Evolutionary conservation across 2,888 invertebrate genomes (phyloP).

Genomic region (Diarsia brunnea): DNA sequence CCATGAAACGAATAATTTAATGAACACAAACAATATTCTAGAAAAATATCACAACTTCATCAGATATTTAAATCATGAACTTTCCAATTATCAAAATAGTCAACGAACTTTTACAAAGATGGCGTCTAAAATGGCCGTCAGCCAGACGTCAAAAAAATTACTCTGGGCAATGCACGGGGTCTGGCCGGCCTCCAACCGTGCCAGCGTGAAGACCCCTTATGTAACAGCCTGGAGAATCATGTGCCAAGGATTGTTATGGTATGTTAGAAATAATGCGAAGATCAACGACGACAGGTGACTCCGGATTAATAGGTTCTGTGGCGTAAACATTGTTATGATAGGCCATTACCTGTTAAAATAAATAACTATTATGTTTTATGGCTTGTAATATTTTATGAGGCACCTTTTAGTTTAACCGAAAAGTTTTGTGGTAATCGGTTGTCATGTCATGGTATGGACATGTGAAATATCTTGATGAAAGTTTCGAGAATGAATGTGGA

Average conservation of each 20-base stretch:
- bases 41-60: background rate
- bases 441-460: background rate
- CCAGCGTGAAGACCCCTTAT: conserved; percentile 72
- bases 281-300: conserved; percentile 73
- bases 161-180: conserved; percentile 75
- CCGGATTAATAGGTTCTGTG: conserved; percentile 45
- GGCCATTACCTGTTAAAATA: conserved; percentile 54
- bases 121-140: conserved; percentile 76
- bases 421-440: conserved; percentile 1
- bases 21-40: too few relatives aligned
- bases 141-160: conserved; percentile 82
- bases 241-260: conserved; percentile 71
- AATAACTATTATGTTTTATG: conserved; percentile 37
- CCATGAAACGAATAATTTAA: too few relatives aligned
- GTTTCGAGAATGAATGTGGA: background rate
- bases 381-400: conserved; percentile 12
- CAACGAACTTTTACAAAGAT: conserved; percentile 77
- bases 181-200: conserved; percentile 83
- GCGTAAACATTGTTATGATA: conserved; percentile 47
- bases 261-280: conserved; percentile 59
- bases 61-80: conserved; percentile 11
- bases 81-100: conserved; percentile 60
- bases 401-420: background rate
- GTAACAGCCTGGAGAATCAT: conserved; percentile 67
- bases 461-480: background rate